Percentiles rank a stretch among this genome's conserved stretches.
These are phyloP conservation scores for Cenopis cana DNA, from an alignment of 2,888 invertebrate species.

Conservation along the genomic window DNA sequence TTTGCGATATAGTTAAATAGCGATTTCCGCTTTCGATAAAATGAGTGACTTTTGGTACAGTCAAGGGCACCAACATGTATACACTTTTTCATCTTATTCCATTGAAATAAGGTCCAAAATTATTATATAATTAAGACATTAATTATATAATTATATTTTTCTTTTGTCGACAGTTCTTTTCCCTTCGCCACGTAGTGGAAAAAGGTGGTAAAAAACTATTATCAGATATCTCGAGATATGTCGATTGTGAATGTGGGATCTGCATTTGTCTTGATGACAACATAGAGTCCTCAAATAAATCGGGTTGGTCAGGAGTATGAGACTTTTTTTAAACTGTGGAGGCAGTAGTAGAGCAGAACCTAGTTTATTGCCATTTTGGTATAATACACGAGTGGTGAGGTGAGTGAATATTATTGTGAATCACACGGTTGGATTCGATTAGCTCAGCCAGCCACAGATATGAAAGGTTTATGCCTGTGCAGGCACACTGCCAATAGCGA, in stretches of 20 bases:
- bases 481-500: conserved; percentile 37
- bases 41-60: neutral
- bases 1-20: too few species aligned
- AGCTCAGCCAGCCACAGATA: conserved; percentile 24
- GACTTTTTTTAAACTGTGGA: neutral
- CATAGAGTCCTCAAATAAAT: neutral
- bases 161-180: neutral
- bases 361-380: neutral
- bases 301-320: neutral
- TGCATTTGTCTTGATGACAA: neutral
- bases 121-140: too few species aligned
- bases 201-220: neutral
- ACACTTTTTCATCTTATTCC: too few species aligned
- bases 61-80: too few species aligned
- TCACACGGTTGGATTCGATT: conserved; percentile 32
- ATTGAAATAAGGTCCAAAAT: too few species aligned
- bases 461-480: conserved; percentile 36
- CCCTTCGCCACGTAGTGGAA: neutral
- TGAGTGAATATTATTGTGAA: neutral
- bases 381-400: neutral
- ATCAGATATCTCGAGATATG: neutral
- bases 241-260: too few species aligned
- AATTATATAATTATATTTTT: neutral
- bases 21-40: neutral
- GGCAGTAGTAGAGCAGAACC: too few species aligned